phyloP scores from a whole-genome alignment of 2,113 vertebrate species.

The Meleagris gallopavo region DNA sequence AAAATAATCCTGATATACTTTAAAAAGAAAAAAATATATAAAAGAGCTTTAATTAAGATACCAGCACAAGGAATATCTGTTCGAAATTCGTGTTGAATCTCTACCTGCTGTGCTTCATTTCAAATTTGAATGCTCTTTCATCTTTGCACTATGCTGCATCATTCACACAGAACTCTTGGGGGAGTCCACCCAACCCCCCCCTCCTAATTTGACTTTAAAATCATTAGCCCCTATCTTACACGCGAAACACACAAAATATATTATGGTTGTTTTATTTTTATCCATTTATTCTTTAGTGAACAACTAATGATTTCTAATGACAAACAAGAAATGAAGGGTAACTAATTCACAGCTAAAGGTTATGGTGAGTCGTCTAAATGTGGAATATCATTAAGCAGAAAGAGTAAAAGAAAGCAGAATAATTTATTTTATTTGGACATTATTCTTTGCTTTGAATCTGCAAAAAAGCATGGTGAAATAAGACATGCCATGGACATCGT shows the following conservation, averaged over 20 bases:
- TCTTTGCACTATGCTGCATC: conserved; percentile 9
- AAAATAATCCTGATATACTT: not conserved
- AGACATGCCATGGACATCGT: not conserved
- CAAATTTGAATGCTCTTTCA: conserved; percentile 16
- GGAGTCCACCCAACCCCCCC: not conserved
- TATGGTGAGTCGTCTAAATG: not conserved
- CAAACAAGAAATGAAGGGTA: not conserved
- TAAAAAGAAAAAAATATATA: too few species aligned
- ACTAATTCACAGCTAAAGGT: not conserved
- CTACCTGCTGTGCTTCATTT: conserved; percentile 30
- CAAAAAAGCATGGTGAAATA: not conserved
- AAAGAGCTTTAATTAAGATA: not conserved
- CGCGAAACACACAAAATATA: not conserved
- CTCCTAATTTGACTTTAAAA: conserved; percentile 23
- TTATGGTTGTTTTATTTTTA: not conserved
- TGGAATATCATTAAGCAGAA: not conserved
- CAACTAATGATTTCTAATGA: not conserved
- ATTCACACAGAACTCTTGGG: not conserved
- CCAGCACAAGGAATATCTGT: not conserved
- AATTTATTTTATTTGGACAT: not conserved
- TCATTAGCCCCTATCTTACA: not conserved
- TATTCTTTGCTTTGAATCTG: not conserved
- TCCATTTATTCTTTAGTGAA: not conserved
- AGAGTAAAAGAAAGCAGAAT: not conserved
- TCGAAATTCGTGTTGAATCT: conserved; percentile 43